Base-by-base conservation (phyloP, 2,888 invertebrate genomes). In the Drosophila birchii region DNA sequence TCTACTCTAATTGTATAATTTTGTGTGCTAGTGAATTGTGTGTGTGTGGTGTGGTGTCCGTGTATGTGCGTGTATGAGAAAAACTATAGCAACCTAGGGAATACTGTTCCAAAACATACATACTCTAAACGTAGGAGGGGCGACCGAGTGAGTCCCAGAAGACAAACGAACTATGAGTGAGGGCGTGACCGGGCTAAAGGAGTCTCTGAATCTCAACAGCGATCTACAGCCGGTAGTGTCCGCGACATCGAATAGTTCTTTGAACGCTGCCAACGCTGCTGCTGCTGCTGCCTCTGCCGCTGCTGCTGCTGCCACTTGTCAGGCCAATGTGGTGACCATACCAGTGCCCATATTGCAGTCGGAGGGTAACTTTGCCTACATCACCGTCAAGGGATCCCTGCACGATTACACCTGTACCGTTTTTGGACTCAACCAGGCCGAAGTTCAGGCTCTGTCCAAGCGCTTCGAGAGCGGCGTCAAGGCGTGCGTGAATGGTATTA, bases 331-430 rank as follows among this genome's bases (percentile, higher is more conserved):
- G 76, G 92, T 92, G 53, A 92, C 92, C 54, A 92, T 94, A 91
- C 92, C 92, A 2, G 91, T 93, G 58, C 93, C 93, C 47, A 90
- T 93, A 51, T 86, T 93, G 20, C 86, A 90, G 68, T 90, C 91
- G 55, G 94, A 94, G 86, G 95, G 95, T 78, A 94, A 93, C 80
- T 95, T 94, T 91, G 94, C 95, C 72, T 97, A 97, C 92, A 93
- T 96, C 83, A 96, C 96, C 73, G 95, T 97, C 54, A 97, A 96
- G 93, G 97, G 95, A 41, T 96, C 96, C 6, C 93, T 97, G 68
- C 95, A 96, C 93, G 95, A 96, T 76, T 92, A 93, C 76, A 96
- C 96, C 89, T 95, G 95, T 92, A 94, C 95, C 73, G 95, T 96
- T 39, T 97, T 97, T 93, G 97, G 97, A 63, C 92, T 97, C 78